A percentile compares a stretch with the other conserved stretches of the same genome.
Conservation (phyloP, 2,888 invertebrate species). For the Megastigmus dorsalis region DNA sequence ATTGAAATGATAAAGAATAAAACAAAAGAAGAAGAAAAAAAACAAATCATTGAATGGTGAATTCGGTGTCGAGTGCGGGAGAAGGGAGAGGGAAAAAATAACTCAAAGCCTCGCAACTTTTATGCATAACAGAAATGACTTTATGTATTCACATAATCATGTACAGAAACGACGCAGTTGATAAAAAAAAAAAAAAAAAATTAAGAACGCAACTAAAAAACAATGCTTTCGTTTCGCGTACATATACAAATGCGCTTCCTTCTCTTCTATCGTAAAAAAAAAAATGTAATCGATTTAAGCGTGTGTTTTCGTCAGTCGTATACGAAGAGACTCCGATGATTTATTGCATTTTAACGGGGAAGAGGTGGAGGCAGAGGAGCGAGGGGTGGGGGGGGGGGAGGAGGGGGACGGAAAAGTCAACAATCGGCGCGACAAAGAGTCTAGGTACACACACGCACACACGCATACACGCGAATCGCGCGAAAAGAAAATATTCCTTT, state of each 20-base stretch:
- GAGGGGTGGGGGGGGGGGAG: too few species aligned
- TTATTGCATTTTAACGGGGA: constrained; percentile 9
- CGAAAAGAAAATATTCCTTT: too few species aligned
- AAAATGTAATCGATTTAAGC: constrained; percentile 17
- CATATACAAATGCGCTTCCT: neutral
- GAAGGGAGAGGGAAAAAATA: constrained; percentile 9
- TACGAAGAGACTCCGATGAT: neutral
- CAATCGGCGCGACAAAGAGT: neutral
- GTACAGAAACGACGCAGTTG: constrained; percentile 23
- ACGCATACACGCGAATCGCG: neutral
- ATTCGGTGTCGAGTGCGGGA: constrained; percentile 8
- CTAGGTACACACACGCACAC: neutral
- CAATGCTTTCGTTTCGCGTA: neutral
- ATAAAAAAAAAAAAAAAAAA: constrained; percentile 21
- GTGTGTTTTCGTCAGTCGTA: too few species aligned
- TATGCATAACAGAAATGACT: constrained; percentile 37
- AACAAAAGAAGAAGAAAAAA: too few species aligned
- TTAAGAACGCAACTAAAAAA: neutral
- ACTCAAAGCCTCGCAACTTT: neutral
- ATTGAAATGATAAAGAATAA: constrained; percentile 39
- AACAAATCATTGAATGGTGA: constrained; percentile 38
- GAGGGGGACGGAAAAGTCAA: constrained; percentile 31
- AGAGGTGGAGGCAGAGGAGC: too few species aligned
- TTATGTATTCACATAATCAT: constrained; percentile 36
- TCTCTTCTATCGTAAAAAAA: too few species aligned